Base-by-base conservation (phyloP, 2,113 vertebrate species). In the Limnothrissa miodon region DNA sequence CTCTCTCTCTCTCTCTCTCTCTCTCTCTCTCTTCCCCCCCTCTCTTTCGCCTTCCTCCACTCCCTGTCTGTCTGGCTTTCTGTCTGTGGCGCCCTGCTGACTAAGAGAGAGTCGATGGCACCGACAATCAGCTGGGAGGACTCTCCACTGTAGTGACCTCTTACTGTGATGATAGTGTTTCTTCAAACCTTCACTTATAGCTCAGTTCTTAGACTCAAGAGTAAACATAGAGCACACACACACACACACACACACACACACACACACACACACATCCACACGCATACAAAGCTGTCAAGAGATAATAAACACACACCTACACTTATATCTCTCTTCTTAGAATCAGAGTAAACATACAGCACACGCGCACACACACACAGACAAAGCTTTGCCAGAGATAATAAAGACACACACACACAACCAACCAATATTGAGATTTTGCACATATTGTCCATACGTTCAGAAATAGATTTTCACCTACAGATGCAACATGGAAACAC, bases 91-190 rank as follows among this genome's bases (percentile, higher is more conserved):
- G 33, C 25, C 53, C 74, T 62, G 53, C 82, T 80, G 82, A 46
- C 36, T 23, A 44, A 39, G 45, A 44, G 25, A 11, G 2, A 33
- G 82, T 23, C 81, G 44, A 74, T n/a, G 82, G 51, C 74, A 25
- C 7, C 15, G 70, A 39, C 78, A 81, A 86, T 86, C 82, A 86
- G 80, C 29, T 62, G 81, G 62, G 80, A 84, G 79, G 82, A 42
- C 89, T 91, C 89, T 89, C 83, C 62, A 88, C 86, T 88, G 62
- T 91, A 89, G 92, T 93, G 92, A 93, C 84, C 83, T 19, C 82
- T 86, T 78, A 5, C 85, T 59, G 85, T 21, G 83, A 83, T 83
- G 80, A 83, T 86, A 86, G 80, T 45, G 42, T 80, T 78, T 51
- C 36, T 79, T 66, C 83, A 48, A 25, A 42, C 19, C 42, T 45